Evolutionary conservation across 1,140 invertebrate species (phyloP).

Genomic region (Notospermus geniculatus): DNA sequence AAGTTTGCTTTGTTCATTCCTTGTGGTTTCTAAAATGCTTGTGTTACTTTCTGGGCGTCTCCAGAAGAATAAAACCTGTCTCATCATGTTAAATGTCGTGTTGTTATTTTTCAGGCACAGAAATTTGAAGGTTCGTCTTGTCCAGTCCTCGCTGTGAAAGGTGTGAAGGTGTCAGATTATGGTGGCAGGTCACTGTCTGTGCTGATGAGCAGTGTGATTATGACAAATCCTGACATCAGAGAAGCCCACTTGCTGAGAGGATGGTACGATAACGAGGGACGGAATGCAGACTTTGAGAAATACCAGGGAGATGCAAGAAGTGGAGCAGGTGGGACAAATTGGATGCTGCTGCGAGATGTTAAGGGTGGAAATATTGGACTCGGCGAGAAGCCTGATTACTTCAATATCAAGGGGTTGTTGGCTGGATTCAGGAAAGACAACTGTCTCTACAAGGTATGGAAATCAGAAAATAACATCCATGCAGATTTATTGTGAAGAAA

Average conservation of each 20-base stretch:
- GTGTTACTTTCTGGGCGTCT: neutral
- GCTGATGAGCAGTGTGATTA: conserved; percentile 52
- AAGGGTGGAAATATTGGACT: conserved; percentile 59
- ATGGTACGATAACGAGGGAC: conserved; percentile 80
- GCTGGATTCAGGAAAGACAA: conserved; percentile 74
- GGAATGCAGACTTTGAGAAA: conserved; percentile 48
- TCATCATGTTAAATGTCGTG: neutral
- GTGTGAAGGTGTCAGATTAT: conserved; percentile 70
- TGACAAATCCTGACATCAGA: conserved; percentile 81
- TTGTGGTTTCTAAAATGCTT: neutral
- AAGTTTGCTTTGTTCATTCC: too few species aligned
- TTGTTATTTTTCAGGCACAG: conserved; percentile 66
- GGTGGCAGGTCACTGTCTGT: conserved; percentile 61
- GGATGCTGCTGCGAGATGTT: conserved; percentile 72
- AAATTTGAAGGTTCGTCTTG: conserved; percentile 74
- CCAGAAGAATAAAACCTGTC: neutral
- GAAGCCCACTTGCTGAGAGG: conserved; percentile 82
- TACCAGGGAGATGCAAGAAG: conserved; percentile 38
- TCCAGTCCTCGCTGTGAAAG: conserved; percentile 82
- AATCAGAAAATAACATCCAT: too few species aligned
- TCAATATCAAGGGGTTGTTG: conserved; percentile 68
- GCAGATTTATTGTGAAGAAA: too few species aligned
- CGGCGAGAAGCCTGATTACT: conserved; percentile 76
- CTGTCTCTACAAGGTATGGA: conserved; percentile 71
- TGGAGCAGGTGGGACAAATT: conserved; percentile 41